Evolutionary conservation across 2,113 vertebrate species (phyloP).

Genomic region (Callopanchax toddi): DNA sequence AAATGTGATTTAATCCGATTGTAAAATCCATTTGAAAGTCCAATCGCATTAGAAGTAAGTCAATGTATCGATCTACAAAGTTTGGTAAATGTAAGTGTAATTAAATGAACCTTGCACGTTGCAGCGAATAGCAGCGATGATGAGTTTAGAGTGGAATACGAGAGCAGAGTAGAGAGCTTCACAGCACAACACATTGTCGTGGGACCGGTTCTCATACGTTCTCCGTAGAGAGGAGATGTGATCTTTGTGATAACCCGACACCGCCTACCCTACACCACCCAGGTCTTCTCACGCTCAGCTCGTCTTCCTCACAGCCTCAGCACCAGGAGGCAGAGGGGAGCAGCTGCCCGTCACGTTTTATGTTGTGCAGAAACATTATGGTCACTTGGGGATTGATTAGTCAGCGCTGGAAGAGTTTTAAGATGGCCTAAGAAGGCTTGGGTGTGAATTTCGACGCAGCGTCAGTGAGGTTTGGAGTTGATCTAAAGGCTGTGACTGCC

Average conservation of each 20-base stretch:
- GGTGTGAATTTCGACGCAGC: neutral
- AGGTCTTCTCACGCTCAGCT: slow-evolving; percentile 67
- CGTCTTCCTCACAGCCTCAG: slow-evolving; percentile 51
- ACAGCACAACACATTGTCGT: slow-evolving; percentile 40
- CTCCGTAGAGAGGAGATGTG: slow-evolving; percentile 55
- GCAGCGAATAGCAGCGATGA: slow-evolving; percentile 8
- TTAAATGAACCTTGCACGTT: neutral
- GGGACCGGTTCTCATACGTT: slow-evolving; percentile 56
- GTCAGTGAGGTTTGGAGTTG: neutral
- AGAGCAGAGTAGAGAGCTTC: no score
- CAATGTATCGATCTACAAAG: slow-evolving; percentile 42
- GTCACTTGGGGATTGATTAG: slow-evolving; percentile 25
- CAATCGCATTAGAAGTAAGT: slow-evolving; percentile 33
- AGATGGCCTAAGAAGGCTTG: neutral
- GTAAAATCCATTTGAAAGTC: slow-evolving; percentile 59
- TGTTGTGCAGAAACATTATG: slow-evolving; percentile 22
- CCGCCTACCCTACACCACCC: slow-evolving; percentile 64
- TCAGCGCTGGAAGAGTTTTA: neutral
- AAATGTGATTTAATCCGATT: slow-evolving; percentile 63
- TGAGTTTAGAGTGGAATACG: no score
- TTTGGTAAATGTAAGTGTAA: slow-evolving; percentile 9
- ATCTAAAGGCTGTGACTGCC: neutral
- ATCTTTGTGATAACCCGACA: slow-evolving; percentile 59
- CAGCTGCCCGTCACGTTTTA: slow-evolving; percentile 45
- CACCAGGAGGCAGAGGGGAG: slow-evolving; percentile 37